Conservation (phyloP, 2,888 invertebrate genomes). For the Drosophila pegasa region DNA sequence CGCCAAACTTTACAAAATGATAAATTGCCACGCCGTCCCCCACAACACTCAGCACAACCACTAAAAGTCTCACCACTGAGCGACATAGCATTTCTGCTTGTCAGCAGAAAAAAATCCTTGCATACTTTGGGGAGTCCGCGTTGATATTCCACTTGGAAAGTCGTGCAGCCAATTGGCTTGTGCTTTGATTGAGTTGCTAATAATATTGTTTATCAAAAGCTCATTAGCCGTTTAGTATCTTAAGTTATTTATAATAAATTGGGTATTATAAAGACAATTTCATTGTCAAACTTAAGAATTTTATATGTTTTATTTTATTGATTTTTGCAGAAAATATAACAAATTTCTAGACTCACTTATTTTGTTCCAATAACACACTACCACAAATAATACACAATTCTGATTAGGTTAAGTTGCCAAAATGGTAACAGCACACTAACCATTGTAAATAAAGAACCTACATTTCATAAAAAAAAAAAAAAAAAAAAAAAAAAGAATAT, state of each 20-base stretch:
- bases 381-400: too few species aligned
- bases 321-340: too few species aligned
- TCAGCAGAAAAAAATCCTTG: constrained; percentile 54
- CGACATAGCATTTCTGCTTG: constrained; percentile 11
- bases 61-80: background rate
- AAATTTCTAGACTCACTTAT: too few species aligned
- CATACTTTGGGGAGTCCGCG: constrained; percentile 65
- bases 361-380: too few species aligned
- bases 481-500: too few species aligned
- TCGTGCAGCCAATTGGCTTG: constrained; percentile 16
- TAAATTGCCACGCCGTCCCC: constrained; percentile 53
- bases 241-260: background rate
- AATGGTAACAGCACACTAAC: too few species aligned
- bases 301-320: too few species aligned
- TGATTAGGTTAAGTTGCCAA: too few species aligned
- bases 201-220: background rate
- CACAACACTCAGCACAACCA: background rate
- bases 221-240: constrained; percentile 1
- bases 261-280: background rate
- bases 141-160: constrained; percentile 23
- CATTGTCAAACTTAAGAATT: background rate
- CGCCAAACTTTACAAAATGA: constrained; percentile 55
- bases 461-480: too few species aligned
- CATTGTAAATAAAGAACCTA: too few species aligned
- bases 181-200: constrained; percentile 15